A percentile compares a stretch with the other conserved stretches of the same genome.
Conservation (phyloP, 2,113 vertebrate species). For the Sceloporus tristichus region DNA sequence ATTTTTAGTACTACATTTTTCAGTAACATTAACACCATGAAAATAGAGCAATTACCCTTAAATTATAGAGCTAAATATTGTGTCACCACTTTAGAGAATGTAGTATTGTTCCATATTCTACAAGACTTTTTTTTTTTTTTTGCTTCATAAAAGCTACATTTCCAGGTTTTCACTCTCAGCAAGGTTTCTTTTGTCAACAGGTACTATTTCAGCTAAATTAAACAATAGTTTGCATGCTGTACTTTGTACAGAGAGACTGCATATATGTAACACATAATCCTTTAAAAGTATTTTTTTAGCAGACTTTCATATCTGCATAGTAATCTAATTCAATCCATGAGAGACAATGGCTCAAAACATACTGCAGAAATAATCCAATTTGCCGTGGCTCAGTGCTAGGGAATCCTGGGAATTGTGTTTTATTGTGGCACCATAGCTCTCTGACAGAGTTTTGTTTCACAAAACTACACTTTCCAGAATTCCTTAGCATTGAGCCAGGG, state of each 20-base stretch:
- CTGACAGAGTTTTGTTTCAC: no score
- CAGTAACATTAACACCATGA: constrained; percentile 70
- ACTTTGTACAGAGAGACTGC: not conserved
- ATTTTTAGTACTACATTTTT: constrained; percentile 68
- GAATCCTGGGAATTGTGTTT: no score
- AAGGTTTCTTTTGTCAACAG: constrained; percentile 73
- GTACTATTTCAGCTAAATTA: constrained; percentile 73
- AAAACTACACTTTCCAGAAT: no score
- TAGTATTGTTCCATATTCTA: constrained; percentile 68
- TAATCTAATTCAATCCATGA: not conserved
- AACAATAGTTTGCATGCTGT: constrained; percentile 8
- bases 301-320: not conserved
- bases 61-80: constrained; percentile 79
- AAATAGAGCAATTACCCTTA: constrained; percentile 76
- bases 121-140: constrained; percentile 69
- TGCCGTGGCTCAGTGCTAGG: no score
- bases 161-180: constrained; percentile 65
- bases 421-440: no score
- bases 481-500: no score
- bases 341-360: not conserved
- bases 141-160: constrained; percentile 70
- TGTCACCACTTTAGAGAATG: constrained; percentile 75
- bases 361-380: no score
- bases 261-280: not conserved
- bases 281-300: not conserved